A percentile compares a stretch with the other conserved stretches of the same genome.
Evolutionary conservation across 2,113 vertebrate genomes (phyloP).

Genomic region (Podocnemis expansa): DNA sequence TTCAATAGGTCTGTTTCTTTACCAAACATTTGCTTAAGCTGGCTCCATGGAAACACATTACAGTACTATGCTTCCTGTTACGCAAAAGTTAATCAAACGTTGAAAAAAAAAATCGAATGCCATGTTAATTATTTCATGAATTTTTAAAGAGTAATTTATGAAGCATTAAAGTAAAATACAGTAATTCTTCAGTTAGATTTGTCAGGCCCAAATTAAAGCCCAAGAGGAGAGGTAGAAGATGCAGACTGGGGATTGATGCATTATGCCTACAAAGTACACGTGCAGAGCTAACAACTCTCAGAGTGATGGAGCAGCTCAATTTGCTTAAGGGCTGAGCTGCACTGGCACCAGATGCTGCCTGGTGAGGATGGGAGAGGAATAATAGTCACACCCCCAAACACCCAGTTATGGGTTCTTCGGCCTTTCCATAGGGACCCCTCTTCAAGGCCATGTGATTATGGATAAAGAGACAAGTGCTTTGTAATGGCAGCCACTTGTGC

Average conservation of each 20-base stretch:
- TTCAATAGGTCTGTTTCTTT: neutral
- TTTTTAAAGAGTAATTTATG: neutral
- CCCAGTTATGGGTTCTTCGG: neutral
- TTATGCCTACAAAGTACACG: neutral
- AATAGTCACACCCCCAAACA: neutral
- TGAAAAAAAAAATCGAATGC: conserved; percentile 5
- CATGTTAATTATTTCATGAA: neutral
- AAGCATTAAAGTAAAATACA: neutral
- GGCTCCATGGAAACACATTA: neutral
- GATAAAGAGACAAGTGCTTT: neutral
- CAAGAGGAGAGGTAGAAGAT: neutral
- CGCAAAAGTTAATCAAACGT: conserved; percentile 2
- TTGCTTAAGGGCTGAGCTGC: neutral
- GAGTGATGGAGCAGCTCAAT: neutral
- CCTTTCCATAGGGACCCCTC: neutral
- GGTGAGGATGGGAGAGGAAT: neutral
- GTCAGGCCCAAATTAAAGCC: neutral
- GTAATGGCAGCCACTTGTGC: no score
- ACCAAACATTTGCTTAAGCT: neutral
- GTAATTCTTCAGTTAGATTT: neutral
- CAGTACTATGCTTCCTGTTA: neutral
- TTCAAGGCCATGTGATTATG: neutral
- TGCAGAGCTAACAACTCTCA: neutral
- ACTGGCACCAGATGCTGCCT: neutral
- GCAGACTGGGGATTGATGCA: neutral